Evolutionary conservation across 2,113 vertebrate genomes (phyloP).

Genomic region (Chamaetylas fuelleborni): DNA sequence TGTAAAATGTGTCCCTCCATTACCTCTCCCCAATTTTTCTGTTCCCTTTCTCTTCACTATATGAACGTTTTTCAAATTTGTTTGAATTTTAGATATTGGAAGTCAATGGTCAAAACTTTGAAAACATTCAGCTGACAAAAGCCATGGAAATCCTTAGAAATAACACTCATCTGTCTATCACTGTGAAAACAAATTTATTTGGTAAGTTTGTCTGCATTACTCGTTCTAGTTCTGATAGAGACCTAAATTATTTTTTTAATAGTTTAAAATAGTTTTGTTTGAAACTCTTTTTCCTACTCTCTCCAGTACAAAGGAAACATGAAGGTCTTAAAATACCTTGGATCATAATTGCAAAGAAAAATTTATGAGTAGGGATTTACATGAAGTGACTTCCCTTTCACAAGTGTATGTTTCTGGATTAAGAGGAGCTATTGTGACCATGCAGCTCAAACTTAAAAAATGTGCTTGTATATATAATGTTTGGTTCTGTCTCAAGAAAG

Average conservation of each 20-base stretch:
- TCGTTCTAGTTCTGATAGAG: neutral
- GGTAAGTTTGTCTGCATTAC: constrained; percentile 73
- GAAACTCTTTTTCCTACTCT: neutral
- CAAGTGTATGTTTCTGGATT: neutral
- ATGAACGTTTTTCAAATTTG: neutral
- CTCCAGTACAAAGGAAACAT: neutral
- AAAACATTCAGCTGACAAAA: constrained; percentile 96
- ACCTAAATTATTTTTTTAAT: neutral
- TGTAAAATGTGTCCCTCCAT: neutral
- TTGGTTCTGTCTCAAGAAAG: neutral
- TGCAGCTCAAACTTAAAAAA: neutral
- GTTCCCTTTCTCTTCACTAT: neutral
- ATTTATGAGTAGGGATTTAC: neutral
- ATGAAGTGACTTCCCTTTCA: neutral
- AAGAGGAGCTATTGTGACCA: neutral
- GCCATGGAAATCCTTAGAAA: constrained; percentile 98
- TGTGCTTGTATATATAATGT: accelerated
- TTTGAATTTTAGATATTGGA: constrained; percentile 86
- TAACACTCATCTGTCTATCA: constrained; percentile 98
- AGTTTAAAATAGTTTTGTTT: neutral
- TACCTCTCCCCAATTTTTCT: accelerated
- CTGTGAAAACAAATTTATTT: constrained; percentile 99
- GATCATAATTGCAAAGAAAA: neutral
- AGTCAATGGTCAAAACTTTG: constrained; percentile 98
- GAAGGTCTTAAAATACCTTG: neutral